Percentiles rank a stretch among this genome's conserved stretches.
Evolutionary conservation across 2,797 vertebrate species (phyloP).

Genomic region (Notolabrus celidotus): DNA sequence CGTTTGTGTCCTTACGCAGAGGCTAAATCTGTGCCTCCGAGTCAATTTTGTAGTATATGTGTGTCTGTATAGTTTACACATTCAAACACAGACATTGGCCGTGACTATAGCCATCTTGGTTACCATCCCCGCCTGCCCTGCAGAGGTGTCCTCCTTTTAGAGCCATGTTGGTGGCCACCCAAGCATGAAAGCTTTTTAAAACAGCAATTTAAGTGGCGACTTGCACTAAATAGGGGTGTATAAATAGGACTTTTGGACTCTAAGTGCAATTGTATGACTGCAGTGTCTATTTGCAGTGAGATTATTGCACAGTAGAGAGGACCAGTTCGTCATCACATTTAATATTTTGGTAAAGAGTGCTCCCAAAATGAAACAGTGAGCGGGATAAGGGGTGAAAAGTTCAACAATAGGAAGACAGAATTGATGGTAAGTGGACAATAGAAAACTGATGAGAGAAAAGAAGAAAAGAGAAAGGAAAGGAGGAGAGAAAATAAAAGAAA

Average conservation of each 20-base stretch:
- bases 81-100: constrained; percentile 21
- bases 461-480: constrained; percentile 3
- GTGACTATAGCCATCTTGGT: constrained; percentile 20
- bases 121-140: constrained; percentile 28
- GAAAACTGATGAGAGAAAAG: constrained; percentile 19
- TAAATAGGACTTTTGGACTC: constrained; percentile 51
- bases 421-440: constrained; percentile 40
- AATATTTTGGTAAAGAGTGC: constrained; percentile 28
- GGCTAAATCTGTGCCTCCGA: background rate
- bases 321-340: constrained; percentile 18
- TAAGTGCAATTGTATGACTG: constrained; percentile 27
- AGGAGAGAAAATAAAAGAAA: constrained; percentile 3
- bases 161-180: constrained; percentile 33
- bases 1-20: background rate
- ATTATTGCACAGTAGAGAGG: constrained; percentile 45
- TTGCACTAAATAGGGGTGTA: constrained; percentile 53
- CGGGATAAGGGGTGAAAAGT: constrained; percentile 31
- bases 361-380: constrained; percentile 25
- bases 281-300: constrained; percentile 50
- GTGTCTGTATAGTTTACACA: background rate
- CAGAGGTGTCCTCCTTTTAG: constrained; percentile 47
- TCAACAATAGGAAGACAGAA: constrained; percentile 34
- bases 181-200: constrained; percentile 61
- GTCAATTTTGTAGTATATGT: background rate
- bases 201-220: constrained; percentile 48